Percentiles rank a stretch among this genome's conserved stretches.
These are phyloP conservation scores for Micromys minutus DNA, from an alignment of 2,113 vertebrate species.

Conservation along the genomic window DNA sequence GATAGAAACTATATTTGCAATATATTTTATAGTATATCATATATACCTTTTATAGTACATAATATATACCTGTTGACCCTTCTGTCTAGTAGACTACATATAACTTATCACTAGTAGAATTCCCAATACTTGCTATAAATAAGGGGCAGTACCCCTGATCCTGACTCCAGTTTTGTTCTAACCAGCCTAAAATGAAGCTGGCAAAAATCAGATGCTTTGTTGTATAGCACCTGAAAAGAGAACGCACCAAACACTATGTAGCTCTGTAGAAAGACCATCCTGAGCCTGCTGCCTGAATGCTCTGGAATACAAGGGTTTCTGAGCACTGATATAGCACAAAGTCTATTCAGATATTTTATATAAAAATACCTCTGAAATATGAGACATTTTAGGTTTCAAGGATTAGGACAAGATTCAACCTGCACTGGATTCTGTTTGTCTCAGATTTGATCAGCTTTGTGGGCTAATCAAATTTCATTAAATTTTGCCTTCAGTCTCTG, in stretches of 20 bases:
- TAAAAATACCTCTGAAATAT: background rate
- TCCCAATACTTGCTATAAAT: background rate
- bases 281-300: background rate
- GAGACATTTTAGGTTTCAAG: background rate
- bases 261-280: background rate
- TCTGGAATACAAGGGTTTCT: background rate
- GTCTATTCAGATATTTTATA: background rate
- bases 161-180: background rate
- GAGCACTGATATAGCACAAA: background rate
- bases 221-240: background rate
- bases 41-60: too few relatives aligned
- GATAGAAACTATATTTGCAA: background rate
- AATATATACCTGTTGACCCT: background rate
- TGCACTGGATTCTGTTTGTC: background rate
- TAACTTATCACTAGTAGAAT: background rate
- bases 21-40: background rate
- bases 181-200: background rate
- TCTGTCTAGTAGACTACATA: background rate
- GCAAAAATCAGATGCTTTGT: background rate
- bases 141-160: background rate
- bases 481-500: constrained; percentile 29
- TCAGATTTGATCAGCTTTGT: constrained; percentile 22
- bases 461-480: constrained; percentile 21
- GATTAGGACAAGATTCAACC: background rate
- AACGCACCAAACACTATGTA: background rate